Evolutionary conservation across 2,113 vertebrate species (phyloP).

Genomic region (Nematolebias whitei): DNA sequence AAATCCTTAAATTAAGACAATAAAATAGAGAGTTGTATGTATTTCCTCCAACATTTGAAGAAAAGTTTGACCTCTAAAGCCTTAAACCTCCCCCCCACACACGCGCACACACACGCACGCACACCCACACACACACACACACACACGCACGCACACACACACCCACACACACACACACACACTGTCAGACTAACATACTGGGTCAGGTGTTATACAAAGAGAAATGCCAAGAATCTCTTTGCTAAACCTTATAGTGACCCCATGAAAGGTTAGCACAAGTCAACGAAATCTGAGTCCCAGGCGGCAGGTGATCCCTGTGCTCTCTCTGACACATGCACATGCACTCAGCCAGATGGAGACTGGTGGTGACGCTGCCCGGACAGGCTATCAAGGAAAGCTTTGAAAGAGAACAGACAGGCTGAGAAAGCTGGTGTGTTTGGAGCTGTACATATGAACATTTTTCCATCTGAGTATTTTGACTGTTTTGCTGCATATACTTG

Average conservation of each 20-base stretch:
- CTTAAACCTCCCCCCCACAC: too few species aligned
- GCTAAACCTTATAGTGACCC: conserved; percentile 63
- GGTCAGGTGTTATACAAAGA: conserved; percentile 60
- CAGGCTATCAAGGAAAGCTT: conserved; percentile 35
- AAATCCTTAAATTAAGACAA: too few species aligned
- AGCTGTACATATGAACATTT: neutral
- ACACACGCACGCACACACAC: too few species aligned
- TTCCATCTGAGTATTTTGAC: neutral
- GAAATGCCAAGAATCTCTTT: conserved; percentile 72
- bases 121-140: too few species aligned
- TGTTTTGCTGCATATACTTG: neutral
- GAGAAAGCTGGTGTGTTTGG: conserved; percentile 9
- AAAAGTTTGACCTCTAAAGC: too few species aligned
- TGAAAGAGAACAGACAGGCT: conserved; percentile 23
- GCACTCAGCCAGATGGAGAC: conserved; percentile 29
- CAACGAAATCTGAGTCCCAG: conserved; percentile 56
- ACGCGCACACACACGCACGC: too few species aligned
- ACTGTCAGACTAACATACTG: conserved; percentile 14
- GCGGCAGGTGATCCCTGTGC: conserved; percentile 38
- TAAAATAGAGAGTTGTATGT: too few species aligned
- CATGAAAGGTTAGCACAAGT: conserved; percentile 44
- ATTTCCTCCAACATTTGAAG: too few species aligned
- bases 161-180: conserved; percentile 18
- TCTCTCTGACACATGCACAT: conserved; percentile 4
- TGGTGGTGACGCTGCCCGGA: conserved; percentile 29